phyloP scores from a whole-genome alignment of 2,888 invertebrate species.

The Apotomis capreana region DNA sequence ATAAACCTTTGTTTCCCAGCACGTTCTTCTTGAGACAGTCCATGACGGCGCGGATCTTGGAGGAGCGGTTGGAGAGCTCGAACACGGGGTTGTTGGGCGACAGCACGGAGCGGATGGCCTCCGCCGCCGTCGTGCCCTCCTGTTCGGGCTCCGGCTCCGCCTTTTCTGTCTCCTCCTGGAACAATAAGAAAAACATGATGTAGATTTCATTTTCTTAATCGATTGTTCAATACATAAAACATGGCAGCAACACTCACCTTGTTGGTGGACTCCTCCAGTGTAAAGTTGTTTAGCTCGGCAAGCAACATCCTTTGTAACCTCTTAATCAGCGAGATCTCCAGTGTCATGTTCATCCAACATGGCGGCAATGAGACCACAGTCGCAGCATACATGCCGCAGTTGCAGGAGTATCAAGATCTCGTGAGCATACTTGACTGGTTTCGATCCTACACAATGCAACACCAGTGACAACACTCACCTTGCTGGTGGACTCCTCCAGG shows the following conservation, averaged over 20 bases:
- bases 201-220: too few species aligned
- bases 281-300: neutral
- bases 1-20: constrained; percentile 65
- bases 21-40: constrained; percentile 82
- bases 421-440: too few species aligned
- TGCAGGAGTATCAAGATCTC: too few species aligned
- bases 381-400: too few species aligned
- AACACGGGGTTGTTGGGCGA: constrained; percentile 89
- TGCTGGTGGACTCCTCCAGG: constrained; percentile 67
- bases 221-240: too few species aligned
- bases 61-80: constrained; percentile 81
- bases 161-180: constrained; percentile 47
- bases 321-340: neutral
- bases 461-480: constrained; percentile 49
- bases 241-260: neutral
- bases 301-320: too few species aligned
- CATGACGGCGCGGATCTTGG: constrained; percentile 87
- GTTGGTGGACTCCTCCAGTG: neutral
- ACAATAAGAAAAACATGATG: neutral
- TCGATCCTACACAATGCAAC: too few species aligned
- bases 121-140: constrained; percentile 76
- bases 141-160: constrained; percentile 50
- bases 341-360: neutral
- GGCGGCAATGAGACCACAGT: neutral
- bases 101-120: constrained; percentile 85